Percentiles rank a stretch among this genome's conserved stretches.
phyloP scores from a whole-genome alignment of 2,797 vertebrate genomes.

The Hoplostethus atlanticus region DNA sequence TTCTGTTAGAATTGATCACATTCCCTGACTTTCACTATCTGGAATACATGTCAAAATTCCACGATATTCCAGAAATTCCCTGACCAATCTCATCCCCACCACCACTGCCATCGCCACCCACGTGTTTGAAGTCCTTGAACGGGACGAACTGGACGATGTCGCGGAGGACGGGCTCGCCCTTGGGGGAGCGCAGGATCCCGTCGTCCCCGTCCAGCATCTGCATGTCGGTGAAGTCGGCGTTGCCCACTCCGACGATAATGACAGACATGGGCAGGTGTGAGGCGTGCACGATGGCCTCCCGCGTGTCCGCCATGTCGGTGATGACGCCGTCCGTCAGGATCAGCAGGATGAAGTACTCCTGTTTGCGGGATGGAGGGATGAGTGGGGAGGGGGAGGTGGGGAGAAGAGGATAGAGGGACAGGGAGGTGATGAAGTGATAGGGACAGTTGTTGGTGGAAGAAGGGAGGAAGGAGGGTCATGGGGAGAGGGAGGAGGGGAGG shows the following conservation, averaged over 20 bases:
- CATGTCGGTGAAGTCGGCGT: constrained; percentile 99
- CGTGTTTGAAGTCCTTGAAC: constrained; percentile 99
- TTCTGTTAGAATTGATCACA: background rate
- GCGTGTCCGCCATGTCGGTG: constrained; percentile 99
- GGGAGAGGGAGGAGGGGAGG: too few species aligned
- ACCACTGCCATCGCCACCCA: constrained; percentile 74
- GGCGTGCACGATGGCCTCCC: constrained; percentile 97
- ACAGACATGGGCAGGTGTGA: constrained; percentile 99
- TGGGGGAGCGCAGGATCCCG: constrained; percentile 96
- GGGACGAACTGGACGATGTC: constrained; percentile 99
- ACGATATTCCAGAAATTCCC: background rate
- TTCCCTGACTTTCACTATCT: constrained; percentile 2
- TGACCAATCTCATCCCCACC: background rate
- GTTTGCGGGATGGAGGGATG: constrained; percentile 3
- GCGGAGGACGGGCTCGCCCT: constrained; percentile 96
- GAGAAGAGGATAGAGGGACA: constrained; percentile 6
- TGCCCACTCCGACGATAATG: constrained; percentile 98
- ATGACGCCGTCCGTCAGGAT: constrained; percentile 98
- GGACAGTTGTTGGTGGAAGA: too few species aligned
- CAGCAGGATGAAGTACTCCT: constrained; percentile 99
- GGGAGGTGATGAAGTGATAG: too few species aligned
- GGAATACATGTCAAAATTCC: constrained; percentile 5
- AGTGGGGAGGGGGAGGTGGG: background rate
- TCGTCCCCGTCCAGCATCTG: constrained; percentile 98
- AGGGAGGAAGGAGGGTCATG: too few species aligned